Evolutionary conservation across 92 coral and sea anemone species (phyloP).

Genomic region (Pocillopora meandrina): DNA sequence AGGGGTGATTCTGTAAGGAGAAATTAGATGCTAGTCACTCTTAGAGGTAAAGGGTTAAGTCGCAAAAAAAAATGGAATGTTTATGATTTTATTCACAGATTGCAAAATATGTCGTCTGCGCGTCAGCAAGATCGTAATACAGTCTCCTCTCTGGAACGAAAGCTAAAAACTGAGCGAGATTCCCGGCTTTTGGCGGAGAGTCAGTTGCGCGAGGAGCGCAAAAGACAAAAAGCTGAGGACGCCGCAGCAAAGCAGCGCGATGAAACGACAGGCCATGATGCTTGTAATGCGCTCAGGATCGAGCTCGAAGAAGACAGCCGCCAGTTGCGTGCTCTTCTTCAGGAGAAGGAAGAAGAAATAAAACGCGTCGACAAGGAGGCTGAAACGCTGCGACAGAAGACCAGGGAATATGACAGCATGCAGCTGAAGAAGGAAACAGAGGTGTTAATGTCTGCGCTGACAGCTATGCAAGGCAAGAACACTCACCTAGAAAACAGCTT

Average conservation of each 20-base stretch:
- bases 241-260: slow-evolving; percentile 86
- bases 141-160: slow-evolving; percentile 87
- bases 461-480: slow-evolving; percentile 98
- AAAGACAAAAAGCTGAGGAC: slow-evolving; percentile 88
- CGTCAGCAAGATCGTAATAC: slow-evolving; percentile 96
- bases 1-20: too few species aligned
- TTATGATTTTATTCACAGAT: slow-evolving; percentile 37
- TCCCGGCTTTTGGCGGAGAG: slow-evolving; percentile 89
- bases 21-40: too few species aligned
- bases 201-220: slow-evolving; percentile 98
- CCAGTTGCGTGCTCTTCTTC: slow-evolving; percentile 71
- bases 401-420: slow-evolving; percentile 82
- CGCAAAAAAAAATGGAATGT: neutral
- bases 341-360: slow-evolving; percentile 89
- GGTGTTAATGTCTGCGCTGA: slow-evolving; percentile 90
- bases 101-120: slow-evolving; percentile 75
- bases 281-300: slow-evolving; percentile 85
- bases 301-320: slow-evolving; percentile 93
- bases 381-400: slow-evolving; percentile 80
- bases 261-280: slow-evolving; percentile 87
- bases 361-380: slow-evolving; percentile 77
- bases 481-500: slow-evolving; percentile 95
- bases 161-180: slow-evolving; percentile 96
- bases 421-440: slow-evolving; percentile 98
- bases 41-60: too few species aligned